A percentile compares a stretch with the other conserved stretches of the same genome.
Evolutionary conservation across 2,113 vertebrate species (phyloP).

Genomic region (Cavia porcellus): DNA sequence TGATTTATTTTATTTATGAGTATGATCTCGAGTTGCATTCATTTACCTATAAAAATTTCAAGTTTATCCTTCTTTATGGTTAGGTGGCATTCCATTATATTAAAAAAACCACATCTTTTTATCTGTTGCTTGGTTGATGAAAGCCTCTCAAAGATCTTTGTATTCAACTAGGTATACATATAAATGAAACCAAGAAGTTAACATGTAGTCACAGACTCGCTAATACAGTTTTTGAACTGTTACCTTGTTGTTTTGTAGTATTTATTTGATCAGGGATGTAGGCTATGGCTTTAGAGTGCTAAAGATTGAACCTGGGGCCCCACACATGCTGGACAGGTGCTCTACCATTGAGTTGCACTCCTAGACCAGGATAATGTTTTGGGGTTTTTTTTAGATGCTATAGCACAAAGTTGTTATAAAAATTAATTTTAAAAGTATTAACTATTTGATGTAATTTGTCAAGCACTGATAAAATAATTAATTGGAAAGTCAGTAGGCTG

Average conservation of each 20-base stretch:
- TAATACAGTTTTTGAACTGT: not conserved
- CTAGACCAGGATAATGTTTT: not conserved
- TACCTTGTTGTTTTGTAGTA: not conserved
- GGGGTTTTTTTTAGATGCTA: not conserved
- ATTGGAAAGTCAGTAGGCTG: not conserved
- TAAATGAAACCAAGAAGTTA: not conserved
- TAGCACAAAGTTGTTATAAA: not conserved
- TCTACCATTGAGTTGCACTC: not conserved
- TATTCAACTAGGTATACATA: not conserved
- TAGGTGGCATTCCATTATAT: too few relatives aligned
- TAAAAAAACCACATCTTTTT: too few relatives aligned
- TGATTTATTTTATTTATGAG: too few relatives aligned
- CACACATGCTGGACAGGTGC: not conserved
- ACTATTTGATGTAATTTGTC: not conserved
- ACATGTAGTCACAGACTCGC: not conserved
- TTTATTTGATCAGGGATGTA: not conserved
- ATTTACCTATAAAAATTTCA: too few relatives aligned
- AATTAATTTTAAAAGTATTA: not conserved
- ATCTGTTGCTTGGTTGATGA: too few relatives aligned
- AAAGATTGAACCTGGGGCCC: not conserved
- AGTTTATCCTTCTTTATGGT: too few relatives aligned
- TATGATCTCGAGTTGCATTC: too few relatives aligned
- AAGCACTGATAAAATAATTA: not conserved
- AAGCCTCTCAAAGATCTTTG: not conserved
- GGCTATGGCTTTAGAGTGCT: not conserved